A percentile compares a stretch with the other conserved stretches of the same genome.
Evolutionary conservation across 1,140 invertebrate genomes (phyloP).

Genomic region (Lordiphosa collinella): DNA sequence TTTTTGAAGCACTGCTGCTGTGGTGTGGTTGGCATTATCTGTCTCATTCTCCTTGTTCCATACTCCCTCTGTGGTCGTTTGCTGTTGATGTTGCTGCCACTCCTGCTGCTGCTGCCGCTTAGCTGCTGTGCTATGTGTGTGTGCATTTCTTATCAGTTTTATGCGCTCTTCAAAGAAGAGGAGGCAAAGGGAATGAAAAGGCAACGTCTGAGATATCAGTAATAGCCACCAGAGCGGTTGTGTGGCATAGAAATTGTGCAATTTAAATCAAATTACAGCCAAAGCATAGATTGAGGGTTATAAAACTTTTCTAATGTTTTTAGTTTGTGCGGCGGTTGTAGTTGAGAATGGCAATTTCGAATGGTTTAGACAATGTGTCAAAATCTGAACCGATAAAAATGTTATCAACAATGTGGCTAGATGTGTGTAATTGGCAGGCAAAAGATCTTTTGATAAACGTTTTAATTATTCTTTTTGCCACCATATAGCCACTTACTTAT

Average conservation of each 20-base stretch:
- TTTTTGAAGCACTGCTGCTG: too few species aligned
- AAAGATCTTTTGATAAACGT: too few species aligned
- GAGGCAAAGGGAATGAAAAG: background rate
- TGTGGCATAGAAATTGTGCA: background rate
- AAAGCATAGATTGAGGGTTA: slow-evolving; percentile 1
- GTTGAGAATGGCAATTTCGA: too few species aligned
- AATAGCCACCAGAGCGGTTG: slow-evolving; percentile 2
- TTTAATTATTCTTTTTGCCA: too few species aligned
- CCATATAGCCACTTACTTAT: too few species aligned
- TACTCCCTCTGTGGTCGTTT: background rate
- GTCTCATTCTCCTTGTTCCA: too few species aligned
- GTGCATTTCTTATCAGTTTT: slow-evolving; percentile 36
- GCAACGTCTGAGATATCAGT: slow-evolving; percentile 3
- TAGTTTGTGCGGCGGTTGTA: background rate
- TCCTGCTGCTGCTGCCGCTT: background rate
- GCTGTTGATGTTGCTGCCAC: background rate
- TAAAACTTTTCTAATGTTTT: too few species aligned
- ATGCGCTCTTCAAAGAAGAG: background rate
- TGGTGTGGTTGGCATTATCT: too few species aligned
- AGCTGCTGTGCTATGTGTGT: slow-evolving; percentile 7
- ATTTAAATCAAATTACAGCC: slow-evolving; percentile 11
- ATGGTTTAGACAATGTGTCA: too few species aligned
- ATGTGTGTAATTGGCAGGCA: too few species aligned
- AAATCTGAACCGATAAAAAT: too few species aligned
- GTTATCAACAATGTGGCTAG: too few species aligned